Evolutionary conservation across 2,113 vertebrate species (phyloP).

Genomic region (Paraplagusia blochii): DNA sequence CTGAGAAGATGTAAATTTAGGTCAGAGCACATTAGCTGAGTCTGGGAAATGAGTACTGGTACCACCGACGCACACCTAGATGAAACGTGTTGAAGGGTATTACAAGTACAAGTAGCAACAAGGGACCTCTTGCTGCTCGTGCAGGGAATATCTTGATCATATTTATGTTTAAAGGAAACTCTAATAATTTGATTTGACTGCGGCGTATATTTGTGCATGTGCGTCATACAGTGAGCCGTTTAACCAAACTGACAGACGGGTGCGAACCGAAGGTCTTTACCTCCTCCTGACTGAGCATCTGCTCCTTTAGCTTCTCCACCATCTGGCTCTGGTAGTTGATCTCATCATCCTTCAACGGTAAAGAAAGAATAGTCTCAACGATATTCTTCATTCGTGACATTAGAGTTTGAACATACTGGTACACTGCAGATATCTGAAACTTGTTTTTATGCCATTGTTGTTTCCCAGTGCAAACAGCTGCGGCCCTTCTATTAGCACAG

Average conservation of each 20-base stretch:
- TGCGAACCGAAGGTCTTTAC: constrained; percentile 49
- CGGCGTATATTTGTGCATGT: constrained; percentile 9
- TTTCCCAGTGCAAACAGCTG: too few relatives aligned
- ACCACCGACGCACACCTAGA: background rate
- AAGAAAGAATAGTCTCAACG: constrained; percentile 1
- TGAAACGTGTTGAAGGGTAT: too few relatives aligned
- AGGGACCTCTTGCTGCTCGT: too few relatives aligned
- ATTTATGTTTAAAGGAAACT: too few relatives aligned
- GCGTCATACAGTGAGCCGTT: constrained; percentile 24
- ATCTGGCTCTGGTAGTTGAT: constrained; percentile 74
- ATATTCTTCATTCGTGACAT: constrained; percentile 4
- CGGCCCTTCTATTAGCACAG: background rate
- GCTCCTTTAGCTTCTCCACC: constrained; percentile 72
- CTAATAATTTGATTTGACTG: constrained; percentile 1
- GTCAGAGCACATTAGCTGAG: constrained; percentile 20
- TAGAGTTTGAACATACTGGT: background rate
- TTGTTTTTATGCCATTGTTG: too few relatives aligned
- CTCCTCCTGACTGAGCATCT: constrained; percentile 75
- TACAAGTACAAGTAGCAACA: too few relatives aligned
- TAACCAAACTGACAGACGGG: constrained; percentile 39
- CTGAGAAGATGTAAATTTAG: constrained; percentile 30
- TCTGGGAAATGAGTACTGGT: constrained; percentile 21
- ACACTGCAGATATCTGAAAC: background rate
- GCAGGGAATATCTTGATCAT: too few relatives aligned
- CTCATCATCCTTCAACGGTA: constrained; percentile 61